Conservation (phyloP, 2,888 invertebrate genomes). For the Cryptosula pallasiana region DNA sequence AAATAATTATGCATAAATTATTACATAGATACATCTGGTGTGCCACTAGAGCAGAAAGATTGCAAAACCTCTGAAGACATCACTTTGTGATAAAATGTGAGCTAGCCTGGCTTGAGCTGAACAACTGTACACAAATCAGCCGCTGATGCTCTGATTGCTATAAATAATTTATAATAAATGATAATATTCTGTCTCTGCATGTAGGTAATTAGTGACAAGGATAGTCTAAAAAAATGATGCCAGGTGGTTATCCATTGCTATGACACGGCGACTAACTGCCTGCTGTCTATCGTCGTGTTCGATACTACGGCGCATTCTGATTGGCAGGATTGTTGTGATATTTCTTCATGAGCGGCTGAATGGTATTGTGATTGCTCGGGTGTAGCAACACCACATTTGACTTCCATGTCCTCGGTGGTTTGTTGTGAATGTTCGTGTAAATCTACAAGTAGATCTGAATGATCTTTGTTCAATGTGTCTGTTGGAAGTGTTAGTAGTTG, state of each 20-base stretch:
- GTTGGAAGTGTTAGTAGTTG: neutral
- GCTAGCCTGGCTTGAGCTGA: too few species aligned
- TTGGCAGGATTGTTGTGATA: neutral
- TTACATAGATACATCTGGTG: neutral
- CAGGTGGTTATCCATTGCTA: too few species aligned
- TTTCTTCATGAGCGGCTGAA: neutral
- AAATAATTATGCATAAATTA: conserved; percentile 2
- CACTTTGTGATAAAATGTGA: too few species aligned
- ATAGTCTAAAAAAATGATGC: neutral
- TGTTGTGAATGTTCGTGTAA: neutral
- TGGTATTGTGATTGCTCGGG: conserved; percentile 16
- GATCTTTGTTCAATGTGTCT: neutral
- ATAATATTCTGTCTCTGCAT: too few species aligned
- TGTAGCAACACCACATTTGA: neutral
- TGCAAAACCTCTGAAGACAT: too few species aligned
- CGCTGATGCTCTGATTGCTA: too few species aligned
- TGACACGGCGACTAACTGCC: conserved; percentile 10
- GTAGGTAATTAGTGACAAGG: neutral
- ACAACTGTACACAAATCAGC: too few species aligned
- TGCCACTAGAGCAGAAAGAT: neutral
- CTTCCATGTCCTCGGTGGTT: neutral
- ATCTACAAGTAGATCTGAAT: neutral
- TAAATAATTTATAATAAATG: too few species aligned
- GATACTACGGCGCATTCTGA: neutral
- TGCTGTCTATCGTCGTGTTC: neutral